A percentile compares a stretch with the other conserved stretches of the same genome.
phyloP scores from a whole-genome alignment of 2,888 invertebrate genomes.

The Lysandra coridon region DNA sequence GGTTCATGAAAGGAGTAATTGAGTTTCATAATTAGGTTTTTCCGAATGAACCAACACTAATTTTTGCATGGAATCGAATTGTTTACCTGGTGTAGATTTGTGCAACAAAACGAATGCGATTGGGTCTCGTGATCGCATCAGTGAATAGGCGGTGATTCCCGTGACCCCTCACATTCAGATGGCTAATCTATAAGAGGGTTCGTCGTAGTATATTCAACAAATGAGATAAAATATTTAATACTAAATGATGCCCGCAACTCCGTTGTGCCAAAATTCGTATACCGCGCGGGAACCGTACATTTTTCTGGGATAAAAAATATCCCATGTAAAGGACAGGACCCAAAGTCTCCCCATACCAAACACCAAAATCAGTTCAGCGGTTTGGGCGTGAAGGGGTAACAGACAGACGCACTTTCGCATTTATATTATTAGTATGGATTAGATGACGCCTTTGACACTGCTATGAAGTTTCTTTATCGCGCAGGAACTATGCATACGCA shows the following conservation, averaged over 20 bases:
- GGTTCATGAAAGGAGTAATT: too few relatives aligned
- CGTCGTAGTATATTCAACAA: slow-evolving; percentile 45
- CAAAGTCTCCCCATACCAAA: too few relatives aligned
- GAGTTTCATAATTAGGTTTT: not conserved
- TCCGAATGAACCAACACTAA: not conserved
- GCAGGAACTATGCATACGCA: too few relatives aligned
- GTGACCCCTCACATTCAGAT: slow-evolving; percentile 59
- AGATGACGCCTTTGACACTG: too few relatives aligned
- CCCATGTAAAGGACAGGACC: too few relatives aligned
- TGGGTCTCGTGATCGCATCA: slow-evolving; percentile 53
- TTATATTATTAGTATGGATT: too few relatives aligned
- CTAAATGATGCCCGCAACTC: not conserved
- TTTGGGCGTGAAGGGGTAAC: too few relatives aligned
- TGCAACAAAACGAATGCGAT: slow-evolving; percentile 51
- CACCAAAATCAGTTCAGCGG: too few relatives aligned
- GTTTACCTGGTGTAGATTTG: slow-evolving; percentile 21
- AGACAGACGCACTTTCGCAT: too few relatives aligned
- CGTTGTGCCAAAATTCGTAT: not conserved
- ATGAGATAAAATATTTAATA: slow-evolving; percentile 43
- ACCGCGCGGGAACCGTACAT: too few relatives aligned
- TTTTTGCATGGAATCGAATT: not conserved
- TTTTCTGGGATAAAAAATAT: too few relatives aligned
- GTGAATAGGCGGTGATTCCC: slow-evolving; percentile 60
- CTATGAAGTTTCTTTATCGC: too few relatives aligned
- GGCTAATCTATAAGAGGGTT: slow-evolving; percentile 65